Conservation (phyloP, 2,797 vertebrate genomes). For the Calcarius lapponicus region DNA sequence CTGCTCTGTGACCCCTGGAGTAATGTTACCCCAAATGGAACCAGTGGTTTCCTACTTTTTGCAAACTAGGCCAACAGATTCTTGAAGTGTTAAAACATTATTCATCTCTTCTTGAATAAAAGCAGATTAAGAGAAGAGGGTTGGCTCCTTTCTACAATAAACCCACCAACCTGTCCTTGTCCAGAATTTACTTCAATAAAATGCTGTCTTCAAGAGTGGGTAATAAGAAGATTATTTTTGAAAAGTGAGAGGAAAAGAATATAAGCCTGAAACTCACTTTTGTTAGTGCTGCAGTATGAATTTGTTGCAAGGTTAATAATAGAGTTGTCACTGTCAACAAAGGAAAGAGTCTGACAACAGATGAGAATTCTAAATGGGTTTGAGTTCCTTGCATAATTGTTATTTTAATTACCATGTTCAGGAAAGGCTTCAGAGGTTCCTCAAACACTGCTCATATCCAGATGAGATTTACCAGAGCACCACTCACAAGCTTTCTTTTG, state of each 20-base stretch:
- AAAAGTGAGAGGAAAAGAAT: conserved; percentile 1
- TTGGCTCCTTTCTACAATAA: not conserved
- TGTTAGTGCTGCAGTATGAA: conserved; percentile 9
- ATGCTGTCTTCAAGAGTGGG: not conserved
- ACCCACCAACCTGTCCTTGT: not conserved
- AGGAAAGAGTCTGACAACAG: conserved; percentile 37
- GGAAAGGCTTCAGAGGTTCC: conserved; percentile 34
- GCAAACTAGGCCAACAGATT: not conserved
- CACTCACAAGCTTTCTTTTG: conserved; percentile 20
- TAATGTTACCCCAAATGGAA: not conserved
- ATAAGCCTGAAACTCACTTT: conserved; percentile 20
- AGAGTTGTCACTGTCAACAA: conserved; percentile 35
- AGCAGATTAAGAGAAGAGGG: not conserved
- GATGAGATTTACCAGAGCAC: conserved; percentile 13
- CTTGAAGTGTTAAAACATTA: not conserved
- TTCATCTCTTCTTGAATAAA: not conserved
- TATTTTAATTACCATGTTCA: conserved; percentile 44
- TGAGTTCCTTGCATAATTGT: conserved; percentile 43
- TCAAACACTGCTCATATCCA: not conserved
- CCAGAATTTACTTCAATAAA: conserved; percentile 23
- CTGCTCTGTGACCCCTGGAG: not conserved
- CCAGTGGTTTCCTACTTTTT: not conserved
- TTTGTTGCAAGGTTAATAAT: conserved; percentile 52
- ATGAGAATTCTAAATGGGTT: conserved; percentile 28
- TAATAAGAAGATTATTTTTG: conserved; percentile 45